A percentile compares a stretch with the other conserved stretches of the same genome.
phyloP scores from a whole-genome alignment of 2,888 invertebrate species.

The Thera britannica region DNA sequence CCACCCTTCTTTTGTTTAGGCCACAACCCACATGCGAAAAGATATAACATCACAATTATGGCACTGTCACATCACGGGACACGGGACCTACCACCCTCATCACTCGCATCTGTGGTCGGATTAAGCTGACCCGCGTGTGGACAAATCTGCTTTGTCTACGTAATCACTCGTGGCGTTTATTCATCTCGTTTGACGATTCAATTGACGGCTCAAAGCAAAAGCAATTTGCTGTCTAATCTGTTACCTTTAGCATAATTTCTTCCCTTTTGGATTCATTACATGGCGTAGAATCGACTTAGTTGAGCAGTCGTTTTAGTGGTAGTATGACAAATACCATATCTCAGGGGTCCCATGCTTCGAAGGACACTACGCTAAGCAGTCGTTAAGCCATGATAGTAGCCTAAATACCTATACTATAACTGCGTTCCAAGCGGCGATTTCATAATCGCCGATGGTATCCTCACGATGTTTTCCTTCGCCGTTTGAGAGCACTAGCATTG shows the following conservation, averaged over 20 bases:
- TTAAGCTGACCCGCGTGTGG: slow-evolving; percentile 57
- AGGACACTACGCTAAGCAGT: too few species aligned
- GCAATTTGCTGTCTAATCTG: slow-evolving; percentile 26
- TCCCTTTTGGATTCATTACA: background rate
- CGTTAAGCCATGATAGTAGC: too few species aligned
- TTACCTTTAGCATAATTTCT: background rate
- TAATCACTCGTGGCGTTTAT: slow-evolving; percentile 64
- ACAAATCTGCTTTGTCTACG: slow-evolving; percentile 63
- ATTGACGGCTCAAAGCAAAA: slow-evolving; percentile 39
- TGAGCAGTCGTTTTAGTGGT: too few species aligned
- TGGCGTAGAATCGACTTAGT: background rate
- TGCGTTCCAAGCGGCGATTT: too few species aligned
- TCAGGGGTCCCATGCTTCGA: too few species aligned
- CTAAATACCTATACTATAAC: too few species aligned
- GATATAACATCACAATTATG: slow-evolving; percentile 76
- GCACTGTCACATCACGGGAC: slow-evolving; percentile 64
- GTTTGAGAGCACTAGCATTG: too few species aligned
- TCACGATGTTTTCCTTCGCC: too few species aligned
- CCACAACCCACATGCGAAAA: slow-evolving; percentile 23
- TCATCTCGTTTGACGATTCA: slow-evolving; percentile 33
- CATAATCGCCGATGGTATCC: too few species aligned
- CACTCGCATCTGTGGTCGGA: slow-evolving; percentile 70
- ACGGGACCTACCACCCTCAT: slow-evolving; percentile 56
- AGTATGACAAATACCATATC: too few species aligned
- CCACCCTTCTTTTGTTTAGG: slow-evolving; percentile 7